Base-by-base conservation (phyloP, 2,888 invertebrate genomes). In the Diarsia dahlii region DNA sequence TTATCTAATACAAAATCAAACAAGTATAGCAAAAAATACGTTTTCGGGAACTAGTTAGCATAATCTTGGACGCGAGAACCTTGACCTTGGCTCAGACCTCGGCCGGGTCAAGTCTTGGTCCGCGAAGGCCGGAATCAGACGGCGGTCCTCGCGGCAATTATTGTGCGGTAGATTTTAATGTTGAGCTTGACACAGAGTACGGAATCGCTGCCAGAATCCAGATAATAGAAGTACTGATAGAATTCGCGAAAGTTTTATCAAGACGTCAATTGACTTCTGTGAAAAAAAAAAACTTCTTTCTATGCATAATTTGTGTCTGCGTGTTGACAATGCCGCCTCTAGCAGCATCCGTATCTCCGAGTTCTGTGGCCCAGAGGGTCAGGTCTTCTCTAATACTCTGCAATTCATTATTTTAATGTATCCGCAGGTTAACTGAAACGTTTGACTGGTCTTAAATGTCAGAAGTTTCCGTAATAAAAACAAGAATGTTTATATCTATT, bases 11-110 rank as follows among this genome's bases (percentile, higher is more conserved):
- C 72, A 63, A 73, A 81, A 23, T 65, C 56, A 71, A 75, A 58
- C 46, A 76, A 46, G n/a, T 39, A 34, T 34, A 58, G 64, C 83
- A 83, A 85, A 85, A 76, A 83, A 78, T 13, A 9, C 70, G 58
- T 82, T 80, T 85, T 81, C 76, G 81, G 74, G 78, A 79, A 81
- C 84, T 85, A 76, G 69, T 84, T 80, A 74, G 54, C 82, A 74
- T 80, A 66, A 78, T 80, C 63, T 85, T 70, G 76, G 73, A 67
- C 72, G 76, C 74, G 58, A 54, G 52, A 73, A 76, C 89, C 89
- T 89, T 86, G 88, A 88, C 89, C 89, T 89, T 89, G 85, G 68
- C 60, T 64, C 9, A 15, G 80, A 78, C 79, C 81, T 81, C 80
- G 81, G 69, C 70, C 79, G 81, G 85, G 88, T 86, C 85, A 88